Base-by-base conservation (phyloP, 2,113 vertebrate genomes). In the Calidris pugnax region DNA sequence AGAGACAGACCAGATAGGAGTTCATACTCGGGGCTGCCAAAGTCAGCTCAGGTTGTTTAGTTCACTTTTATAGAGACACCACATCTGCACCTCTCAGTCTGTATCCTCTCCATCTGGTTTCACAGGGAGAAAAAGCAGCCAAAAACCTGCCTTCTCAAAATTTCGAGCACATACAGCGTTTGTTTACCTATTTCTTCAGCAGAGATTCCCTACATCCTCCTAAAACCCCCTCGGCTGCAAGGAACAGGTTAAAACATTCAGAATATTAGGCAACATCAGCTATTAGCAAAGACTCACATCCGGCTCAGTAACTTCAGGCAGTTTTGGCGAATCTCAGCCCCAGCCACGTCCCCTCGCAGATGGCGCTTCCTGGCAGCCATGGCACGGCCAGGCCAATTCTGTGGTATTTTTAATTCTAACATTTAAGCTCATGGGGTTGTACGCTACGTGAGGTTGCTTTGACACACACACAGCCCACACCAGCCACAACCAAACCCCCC, bases 121-220 rank as follows among this genome's bases (percentile, higher is more conserved):
- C 50, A 10, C 53, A 11, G 17, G 8, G 12, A 75, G 26, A 32
- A 55, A 74, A 63, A 9, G 9, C 51, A 78, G 17, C 23, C 20
- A 71, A 55, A 59, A 55, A 50, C 0, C 15, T 0, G 14, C 12
- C 23, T 2, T 39, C 12, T 13, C 35, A 50, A 43, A 50, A 35
- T 37, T 47, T 47, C 55, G 20, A 12, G 6, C 1, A 23, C 47
- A 1, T 0, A 10, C 0, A 12, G 15, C 0, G 5, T 4, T 62
- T 10, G 20, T 17, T 30, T 20, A 62, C 4, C 18, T 32, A 4
- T 41, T 33, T 33, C 45, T 80, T n/a, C 50, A 39, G 30, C 43
- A 43, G 14, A 23, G 33, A 33, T 5, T n/a, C 87, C 23, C 24
- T 12, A 19, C 7, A 63, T 59, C 27, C 71, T 62, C 71, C 45